Conservation (phyloP, 1,140 invertebrate species). For the Cherax quadricarinatus region DNA sequence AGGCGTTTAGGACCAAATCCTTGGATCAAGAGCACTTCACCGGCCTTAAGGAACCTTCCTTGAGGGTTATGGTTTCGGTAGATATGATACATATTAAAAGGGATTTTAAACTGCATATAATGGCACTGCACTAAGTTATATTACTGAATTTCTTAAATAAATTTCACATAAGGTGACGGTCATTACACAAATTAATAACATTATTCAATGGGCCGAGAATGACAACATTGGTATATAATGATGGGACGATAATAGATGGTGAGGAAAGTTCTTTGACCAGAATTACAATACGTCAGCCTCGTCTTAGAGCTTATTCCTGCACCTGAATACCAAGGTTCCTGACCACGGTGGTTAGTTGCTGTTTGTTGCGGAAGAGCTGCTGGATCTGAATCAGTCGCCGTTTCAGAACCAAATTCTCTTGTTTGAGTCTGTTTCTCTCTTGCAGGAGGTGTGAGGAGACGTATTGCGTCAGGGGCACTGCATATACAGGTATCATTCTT, state of each 20-base stretch:
- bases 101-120: too few species aligned
- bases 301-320: neutral
- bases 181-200: too few species aligned
- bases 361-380: neutral
- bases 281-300: neutral
- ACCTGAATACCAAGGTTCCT: neutral
- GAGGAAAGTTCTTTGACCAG: neutral
- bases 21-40: too few species aligned
- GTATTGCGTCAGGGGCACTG: neutral
- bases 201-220: too few species aligned
- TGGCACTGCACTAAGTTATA: too few species aligned
- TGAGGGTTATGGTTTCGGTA: too few species aligned
- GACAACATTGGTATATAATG: too few species aligned
- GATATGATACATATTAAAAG: too few species aligned
- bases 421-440: neutral
- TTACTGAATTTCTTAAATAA: too few species aligned
- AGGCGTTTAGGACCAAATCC: too few species aligned
- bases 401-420: neutral
- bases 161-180: too few species aligned
- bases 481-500: neutral
- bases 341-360: neutral
- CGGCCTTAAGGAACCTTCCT: too few species aligned
- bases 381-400: neutral
- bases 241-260: neutral
- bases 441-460: neutral